These are phyloP conservation scores for Paraplagusia blochii DNA, from an alignment of 2,113 vertebrate species.

Conservation along the genomic window DNA sequence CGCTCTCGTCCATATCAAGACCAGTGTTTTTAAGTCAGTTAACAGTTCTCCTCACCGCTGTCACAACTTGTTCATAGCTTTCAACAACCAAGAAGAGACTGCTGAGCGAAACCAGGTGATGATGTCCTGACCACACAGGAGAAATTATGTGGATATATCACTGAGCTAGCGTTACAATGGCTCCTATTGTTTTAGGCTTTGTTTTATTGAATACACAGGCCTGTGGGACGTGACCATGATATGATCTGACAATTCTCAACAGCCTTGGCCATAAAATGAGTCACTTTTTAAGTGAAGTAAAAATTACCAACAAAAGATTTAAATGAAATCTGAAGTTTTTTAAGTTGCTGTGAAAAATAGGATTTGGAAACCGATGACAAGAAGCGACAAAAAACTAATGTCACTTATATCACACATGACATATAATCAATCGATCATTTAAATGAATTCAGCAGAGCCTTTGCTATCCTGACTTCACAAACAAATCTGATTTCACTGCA, in stretches of 20 bases:
- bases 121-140: constrained; percentile 39
- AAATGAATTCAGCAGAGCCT: background rate
- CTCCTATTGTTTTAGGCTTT: constrained; percentile 48
- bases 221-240: constrained; percentile 50
- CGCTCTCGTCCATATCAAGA: constrained; percentile 25
- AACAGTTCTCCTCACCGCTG: constrained; percentile 22
- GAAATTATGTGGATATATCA: constrained; percentile 41
- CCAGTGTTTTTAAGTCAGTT: constrained; percentile 13
- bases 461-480: constrained; percentile 30
- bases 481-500: constrained; percentile 21
- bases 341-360: background rate
- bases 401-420: constrained; percentile 22
- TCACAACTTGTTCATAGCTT: constrained; percentile 19
- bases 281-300: background rate
- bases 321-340: constrained; percentile 21
- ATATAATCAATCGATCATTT: constrained; percentile 35
- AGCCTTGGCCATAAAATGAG: constrained; percentile 20
- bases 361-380: constrained; percentile 16
- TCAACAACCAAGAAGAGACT: constrained; percentile 36
- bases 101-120: constrained; percentile 31
- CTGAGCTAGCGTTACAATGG: constrained; percentile 19
- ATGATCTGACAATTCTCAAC: constrained; percentile 49
- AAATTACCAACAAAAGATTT: constrained; percentile 11
- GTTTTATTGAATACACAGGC: constrained; percentile 35
- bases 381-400: constrained; percentile 1